phyloP scores from a whole-genome alignment of 2,888 invertebrate genomes.

The Synergus itoensis region DNA sequence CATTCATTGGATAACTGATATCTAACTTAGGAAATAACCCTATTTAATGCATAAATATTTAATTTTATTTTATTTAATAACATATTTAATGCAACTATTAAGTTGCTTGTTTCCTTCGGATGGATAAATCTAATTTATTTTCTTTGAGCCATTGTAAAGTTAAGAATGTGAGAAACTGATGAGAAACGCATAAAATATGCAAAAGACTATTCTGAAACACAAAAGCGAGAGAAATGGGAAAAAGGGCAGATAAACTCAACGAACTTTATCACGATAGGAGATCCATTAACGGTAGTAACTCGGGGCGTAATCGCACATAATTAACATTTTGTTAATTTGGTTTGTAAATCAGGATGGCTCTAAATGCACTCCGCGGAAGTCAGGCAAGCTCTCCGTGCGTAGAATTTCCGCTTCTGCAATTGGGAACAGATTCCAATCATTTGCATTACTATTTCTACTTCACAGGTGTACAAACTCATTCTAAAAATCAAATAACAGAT shows the following conservation, averaged over 20 bases:
- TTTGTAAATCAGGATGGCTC: conserved; percentile 38
- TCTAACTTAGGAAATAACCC: too few relatives aligned
- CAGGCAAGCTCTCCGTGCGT: conserved; percentile 34
- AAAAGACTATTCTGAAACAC: conserved; percentile 11
- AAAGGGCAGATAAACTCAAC: conserved; percentile 32
- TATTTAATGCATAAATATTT: too few relatives aligned
- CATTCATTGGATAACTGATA: too few relatives aligned
- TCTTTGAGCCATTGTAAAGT: conserved; percentile 4
- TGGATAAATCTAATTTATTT: neutral
- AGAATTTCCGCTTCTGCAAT: conserved; percentile 40
- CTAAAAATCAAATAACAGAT: neutral
- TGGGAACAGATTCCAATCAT: conserved; percentile 38
- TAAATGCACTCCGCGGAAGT: conserved; percentile 41
- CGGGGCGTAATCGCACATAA: conserved; percentile 27
- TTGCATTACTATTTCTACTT: neutral
- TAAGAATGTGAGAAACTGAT: conserved; percentile 25
- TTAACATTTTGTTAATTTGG: conserved; percentile 39
- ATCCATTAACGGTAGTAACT: conserved; percentile 37
- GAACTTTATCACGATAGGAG: conserved; percentile 33
- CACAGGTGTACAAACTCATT: neutral
- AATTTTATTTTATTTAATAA: too few relatives aligned
- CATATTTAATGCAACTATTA: too few relatives aligned
- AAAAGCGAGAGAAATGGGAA: neutral
- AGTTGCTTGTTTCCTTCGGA: neutral
- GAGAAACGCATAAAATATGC: conserved; percentile 5